Conservation (phyloP, 2,113 vertebrate genomes). For the Cyprinodon tularosa region DNA sequence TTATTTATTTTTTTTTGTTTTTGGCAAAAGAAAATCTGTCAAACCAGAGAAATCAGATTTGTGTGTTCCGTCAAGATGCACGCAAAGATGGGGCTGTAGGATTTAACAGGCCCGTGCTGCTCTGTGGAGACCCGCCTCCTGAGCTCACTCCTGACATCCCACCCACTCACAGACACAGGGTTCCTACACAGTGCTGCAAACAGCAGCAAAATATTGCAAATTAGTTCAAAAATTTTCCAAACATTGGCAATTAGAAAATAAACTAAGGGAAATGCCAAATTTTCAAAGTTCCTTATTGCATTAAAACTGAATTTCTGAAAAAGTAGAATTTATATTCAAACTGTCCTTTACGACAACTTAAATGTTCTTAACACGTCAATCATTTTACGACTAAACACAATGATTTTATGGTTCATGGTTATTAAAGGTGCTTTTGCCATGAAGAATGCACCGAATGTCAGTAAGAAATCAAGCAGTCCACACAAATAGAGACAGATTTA, state of each 20-base stretch:
- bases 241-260: background rate
- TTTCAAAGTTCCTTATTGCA: background rate
- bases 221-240: background rate
- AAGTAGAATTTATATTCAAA: background rate
- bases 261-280: background rate
- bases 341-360: too few species aligned
- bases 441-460: background rate
- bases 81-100: constrained; percentile 36
- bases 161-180: constrained; percentile 25
- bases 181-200: background rate
- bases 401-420: background rate
- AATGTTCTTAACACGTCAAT: background rate
- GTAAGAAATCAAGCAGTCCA: background rate
- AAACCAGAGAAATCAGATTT: constrained; percentile 72
- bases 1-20: constrained; percentile 41
- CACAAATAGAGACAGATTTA: background rate
- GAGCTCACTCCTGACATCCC: constrained; percentile 62
- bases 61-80: constrained; percentile 27
- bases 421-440: background rate
- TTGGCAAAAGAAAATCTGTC: constrained; percentile 75
- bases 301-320: background rate
- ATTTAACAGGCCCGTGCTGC: constrained; percentile 54
- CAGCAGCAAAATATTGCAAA: background rate
- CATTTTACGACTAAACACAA: background rate
- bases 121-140: constrained; percentile 74